A percentile compares a stretch with the other conserved stretches of the same genome.
Conservation (phyloP, 2,113 vertebrate genomes). For the Pogona vitticeps region DNA sequence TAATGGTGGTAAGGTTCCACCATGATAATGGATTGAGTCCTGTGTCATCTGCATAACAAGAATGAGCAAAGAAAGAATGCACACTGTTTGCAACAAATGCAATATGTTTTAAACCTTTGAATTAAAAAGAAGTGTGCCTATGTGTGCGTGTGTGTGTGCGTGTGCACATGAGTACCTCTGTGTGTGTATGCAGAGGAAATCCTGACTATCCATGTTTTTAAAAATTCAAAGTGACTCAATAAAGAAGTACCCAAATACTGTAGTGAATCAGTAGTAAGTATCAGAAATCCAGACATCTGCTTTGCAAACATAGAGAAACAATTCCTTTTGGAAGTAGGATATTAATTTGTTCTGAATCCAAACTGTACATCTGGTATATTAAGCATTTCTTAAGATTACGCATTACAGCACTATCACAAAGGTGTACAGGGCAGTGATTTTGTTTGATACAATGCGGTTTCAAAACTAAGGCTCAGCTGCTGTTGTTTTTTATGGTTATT, state of each 20-base stretch:
- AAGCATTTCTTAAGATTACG: neutral
- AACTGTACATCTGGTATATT: conserved; percentile 5
- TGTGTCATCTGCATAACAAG: neutral
- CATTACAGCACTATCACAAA: conserved; percentile 3
- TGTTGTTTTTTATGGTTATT: neutral
- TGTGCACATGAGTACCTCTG: too few relatives aligned
- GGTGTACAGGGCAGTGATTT: neutral
- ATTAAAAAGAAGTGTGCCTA: too few relatives aligned
- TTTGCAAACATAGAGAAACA: conserved; percentile 1
- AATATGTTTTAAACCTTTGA: too few relatives aligned
- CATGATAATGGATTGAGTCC: too few relatives aligned
- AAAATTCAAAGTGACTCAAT: neutral
- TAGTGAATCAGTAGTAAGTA: neutral
- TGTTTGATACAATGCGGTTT: neutral
- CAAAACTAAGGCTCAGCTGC: neutral
- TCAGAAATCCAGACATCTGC: neutral
- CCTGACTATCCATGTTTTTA: too few relatives aligned
- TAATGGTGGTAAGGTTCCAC: too few relatives aligned
- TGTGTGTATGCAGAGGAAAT: too few relatives aligned
- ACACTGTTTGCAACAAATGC: neutral
- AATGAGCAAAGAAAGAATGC: neutral
- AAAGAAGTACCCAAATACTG: neutral
- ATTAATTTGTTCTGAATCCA: conserved; percentile 4
- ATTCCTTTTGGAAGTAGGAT: conserved; percentile 6
- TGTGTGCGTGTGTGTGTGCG: too few relatives aligned